Conservation (phyloP, 1,140 invertebrate genomes). For the Halictus rubicundus region DNA sequence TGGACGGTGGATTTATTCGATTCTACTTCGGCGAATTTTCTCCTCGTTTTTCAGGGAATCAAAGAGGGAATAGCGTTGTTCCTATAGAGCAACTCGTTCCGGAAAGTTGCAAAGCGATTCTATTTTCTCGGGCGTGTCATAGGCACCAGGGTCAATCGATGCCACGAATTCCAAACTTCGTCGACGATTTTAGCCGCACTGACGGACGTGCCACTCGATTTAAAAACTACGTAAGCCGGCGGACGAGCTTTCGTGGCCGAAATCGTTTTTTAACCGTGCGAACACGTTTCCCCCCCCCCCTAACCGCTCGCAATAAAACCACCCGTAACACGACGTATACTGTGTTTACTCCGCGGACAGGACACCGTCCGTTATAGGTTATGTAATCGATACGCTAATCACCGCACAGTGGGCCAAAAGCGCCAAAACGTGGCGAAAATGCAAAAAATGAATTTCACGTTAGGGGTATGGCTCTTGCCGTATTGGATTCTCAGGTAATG, state of each 20-base stretch:
- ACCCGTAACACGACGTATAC: background rate
- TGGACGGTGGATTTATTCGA: no score
- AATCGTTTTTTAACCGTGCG: background rate
- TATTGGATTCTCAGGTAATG: no score
- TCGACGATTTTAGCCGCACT: constrained; percentile 12
- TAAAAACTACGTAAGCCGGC: constrained; percentile 4
- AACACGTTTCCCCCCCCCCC: no score
- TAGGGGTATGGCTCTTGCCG: no score
- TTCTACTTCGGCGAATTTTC: no score
- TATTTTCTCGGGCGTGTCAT: constrained; percentile 7
- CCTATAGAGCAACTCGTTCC: no score
- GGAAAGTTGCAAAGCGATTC: background rate
- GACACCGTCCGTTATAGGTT: background rate
- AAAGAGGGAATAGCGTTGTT: no score
- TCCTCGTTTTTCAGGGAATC: no score
- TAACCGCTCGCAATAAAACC: background rate
- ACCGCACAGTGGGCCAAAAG: background rate
- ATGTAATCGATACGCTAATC: constrained; percentile 21
- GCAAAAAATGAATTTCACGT: no score
- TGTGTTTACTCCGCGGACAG: background rate
- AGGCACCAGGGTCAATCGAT: constrained; percentile 22
- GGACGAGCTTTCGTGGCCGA: background rate
- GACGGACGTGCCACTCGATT: constrained; percentile 10
- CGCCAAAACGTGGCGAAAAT: no score
- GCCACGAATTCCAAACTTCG: constrained; percentile 23